A percentile compares a stretch with the other conserved stretches of the same genome.
Conservation (phyloP, 2,797 vertebrate genomes). For the Oryzias sinensis region DNA sequence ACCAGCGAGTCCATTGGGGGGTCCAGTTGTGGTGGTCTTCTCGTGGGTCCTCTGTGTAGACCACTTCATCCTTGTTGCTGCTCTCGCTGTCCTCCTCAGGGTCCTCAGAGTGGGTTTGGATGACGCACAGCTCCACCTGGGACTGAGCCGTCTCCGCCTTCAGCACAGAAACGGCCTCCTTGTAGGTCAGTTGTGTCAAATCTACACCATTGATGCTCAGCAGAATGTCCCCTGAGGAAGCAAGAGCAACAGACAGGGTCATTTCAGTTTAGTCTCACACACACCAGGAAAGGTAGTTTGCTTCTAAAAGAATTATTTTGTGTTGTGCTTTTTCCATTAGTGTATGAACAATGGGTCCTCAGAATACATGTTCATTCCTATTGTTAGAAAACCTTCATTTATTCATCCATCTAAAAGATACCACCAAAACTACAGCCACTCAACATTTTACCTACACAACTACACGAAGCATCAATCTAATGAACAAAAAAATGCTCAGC, state of each 20-base stretch:
- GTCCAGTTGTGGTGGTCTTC: conserved; percentile 84
- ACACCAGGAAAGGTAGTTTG: not conserved
- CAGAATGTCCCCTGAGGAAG: conserved; percentile 83
- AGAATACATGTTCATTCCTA: no score
- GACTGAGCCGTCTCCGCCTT: conserved; percentile 88
- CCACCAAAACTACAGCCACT: no score
- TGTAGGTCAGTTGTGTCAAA: conserved; percentile 88
- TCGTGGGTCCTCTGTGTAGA: conserved; percentile 67
- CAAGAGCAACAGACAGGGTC: not conserved
- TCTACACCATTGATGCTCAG: conserved; percentile 90
- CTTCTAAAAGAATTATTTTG: no score
- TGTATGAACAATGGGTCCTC: no score
- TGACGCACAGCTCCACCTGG: conserved; percentile 81
- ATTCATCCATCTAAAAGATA: no score
- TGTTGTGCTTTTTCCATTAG: no score
- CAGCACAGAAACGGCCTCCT: conserved; percentile 86
- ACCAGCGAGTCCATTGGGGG: conserved; percentile 89
- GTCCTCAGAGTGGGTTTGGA: conserved; percentile 80
- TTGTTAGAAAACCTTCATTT: no score
- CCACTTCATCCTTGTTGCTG: conserved; percentile 67
- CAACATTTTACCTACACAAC: no score
- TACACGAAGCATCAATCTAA: no score
- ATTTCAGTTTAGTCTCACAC: not conserved
- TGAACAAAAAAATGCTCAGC: no score
- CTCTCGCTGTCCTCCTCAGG: conserved; percentile 67